Conservation (phyloP, 2,113 vertebrate species). For the Orthochromis malagaraziensis region DNA sequence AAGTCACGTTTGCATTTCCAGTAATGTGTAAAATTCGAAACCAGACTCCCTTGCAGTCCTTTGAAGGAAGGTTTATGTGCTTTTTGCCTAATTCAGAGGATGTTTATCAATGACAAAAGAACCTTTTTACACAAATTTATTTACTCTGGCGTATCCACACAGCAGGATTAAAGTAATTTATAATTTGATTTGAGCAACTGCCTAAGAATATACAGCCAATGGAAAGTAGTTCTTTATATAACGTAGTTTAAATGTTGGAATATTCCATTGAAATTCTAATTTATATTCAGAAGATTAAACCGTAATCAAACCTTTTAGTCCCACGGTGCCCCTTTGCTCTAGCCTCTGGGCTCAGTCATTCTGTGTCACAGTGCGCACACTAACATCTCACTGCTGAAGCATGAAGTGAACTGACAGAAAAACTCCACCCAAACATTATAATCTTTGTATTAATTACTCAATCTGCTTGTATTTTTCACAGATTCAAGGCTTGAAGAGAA, state of each 20-base stretch:
- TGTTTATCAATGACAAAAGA: not conserved
- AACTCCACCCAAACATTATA: not conserved
- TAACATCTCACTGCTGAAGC: not conserved
- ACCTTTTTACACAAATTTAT: not conserved
- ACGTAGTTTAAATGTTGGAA: not conserved
- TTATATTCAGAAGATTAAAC: constrained; percentile 16
- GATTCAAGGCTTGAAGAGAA: not conserved
- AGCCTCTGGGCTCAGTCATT: not conserved
- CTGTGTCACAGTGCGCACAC: not conserved
- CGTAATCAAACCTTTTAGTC: not conserved
- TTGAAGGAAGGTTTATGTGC: not conserved
- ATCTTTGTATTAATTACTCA: not conserved
- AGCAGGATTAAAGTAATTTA: not conserved
- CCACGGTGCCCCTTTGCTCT: not conserved
- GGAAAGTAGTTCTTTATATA: not conserved
- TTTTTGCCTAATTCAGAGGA: not conserved
- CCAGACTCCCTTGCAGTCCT: not conserved
- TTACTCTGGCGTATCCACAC: not conserved
- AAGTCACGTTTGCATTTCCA: not conserved
- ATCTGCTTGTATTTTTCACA: not conserved
- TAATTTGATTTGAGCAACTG: not conserved
- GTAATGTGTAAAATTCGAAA: not conserved
- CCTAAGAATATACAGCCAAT: not conserved
- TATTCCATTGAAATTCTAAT: not conserved
- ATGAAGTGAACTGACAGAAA: not conserved